phyloP scores from a whole-genome alignment of 2,888 invertebrate genomes.

The Rhagophthalmus giganteus region DNA sequence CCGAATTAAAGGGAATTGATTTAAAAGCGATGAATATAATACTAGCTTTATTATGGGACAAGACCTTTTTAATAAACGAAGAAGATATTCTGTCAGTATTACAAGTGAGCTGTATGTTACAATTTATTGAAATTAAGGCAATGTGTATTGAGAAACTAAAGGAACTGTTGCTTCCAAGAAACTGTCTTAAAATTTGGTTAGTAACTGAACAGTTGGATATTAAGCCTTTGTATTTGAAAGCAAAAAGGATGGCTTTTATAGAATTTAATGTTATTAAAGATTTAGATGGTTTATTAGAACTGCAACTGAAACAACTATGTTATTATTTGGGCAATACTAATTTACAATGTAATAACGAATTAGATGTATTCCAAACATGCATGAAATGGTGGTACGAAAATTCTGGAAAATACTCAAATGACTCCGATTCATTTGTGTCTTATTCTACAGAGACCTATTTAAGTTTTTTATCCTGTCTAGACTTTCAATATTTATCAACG shows the following conservation, averaged over 20 bases:
- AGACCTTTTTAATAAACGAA: conserved; percentile 39
- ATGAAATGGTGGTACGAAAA: conserved; percentile 53
- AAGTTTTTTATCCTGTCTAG: conserved; percentile 46
- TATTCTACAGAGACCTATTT: conserved; percentile 34
- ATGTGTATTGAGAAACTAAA: conserved; percentile 42
- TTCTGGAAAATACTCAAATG: conserved; percentile 17
- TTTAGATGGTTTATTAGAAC: conserved; percentile 40
- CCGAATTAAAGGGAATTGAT: conserved; percentile 50
- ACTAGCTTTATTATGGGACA: conserved; percentile 45
- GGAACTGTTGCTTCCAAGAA: conserved; percentile 38
- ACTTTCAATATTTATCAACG: conserved; percentile 40
- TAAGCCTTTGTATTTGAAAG: conserved; percentile 45
- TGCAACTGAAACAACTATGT: conserved; percentile 46
- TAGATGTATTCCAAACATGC: conserved; percentile 48
- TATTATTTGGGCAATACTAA: conserved; percentile 49
- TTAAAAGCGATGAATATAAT: conserved; percentile 51
- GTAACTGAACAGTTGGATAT: conserved; percentile 45
- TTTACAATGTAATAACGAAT: conserved; percentile 45
- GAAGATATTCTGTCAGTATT: conserved; percentile 47
- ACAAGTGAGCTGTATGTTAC: conserved; percentile 53
- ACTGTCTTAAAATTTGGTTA: conserved; percentile 49
- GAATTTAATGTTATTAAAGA: conserved; percentile 47
- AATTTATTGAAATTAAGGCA: conserved; percentile 49
- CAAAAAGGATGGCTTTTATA: conserved; percentile 47
- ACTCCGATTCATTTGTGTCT: not conserved